These are phyloP conservation scores for Pangasianodon gigas DNA, from an alignment of 2,113 vertebrate genomes.

Conservation along the genomic window DNA sequence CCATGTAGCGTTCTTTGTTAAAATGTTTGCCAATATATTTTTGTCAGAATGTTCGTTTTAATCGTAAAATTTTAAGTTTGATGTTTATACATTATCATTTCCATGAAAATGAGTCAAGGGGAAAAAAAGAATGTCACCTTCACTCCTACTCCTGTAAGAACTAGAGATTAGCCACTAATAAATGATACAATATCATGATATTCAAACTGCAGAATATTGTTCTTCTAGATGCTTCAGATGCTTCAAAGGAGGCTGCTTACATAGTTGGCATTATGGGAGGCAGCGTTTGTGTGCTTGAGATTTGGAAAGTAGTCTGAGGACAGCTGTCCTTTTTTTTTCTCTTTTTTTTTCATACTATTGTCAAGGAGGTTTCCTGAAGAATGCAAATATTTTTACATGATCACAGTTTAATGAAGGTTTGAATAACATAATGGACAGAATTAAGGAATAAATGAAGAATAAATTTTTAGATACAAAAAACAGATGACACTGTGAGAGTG, in stretches of 20 bases:
- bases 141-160: neutral
- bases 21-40: neutral
- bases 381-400: neutral
- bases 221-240: neutral
- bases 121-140: neutral
- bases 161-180: neutral
- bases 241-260: neutral
- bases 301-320: neutral
- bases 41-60: slow-evolving; percentile 9
- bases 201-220: neutral
- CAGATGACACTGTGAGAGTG: neutral
- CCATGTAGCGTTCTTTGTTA: neutral
- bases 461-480: too few species aligned
- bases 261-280: too few species aligned
- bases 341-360: neutral
- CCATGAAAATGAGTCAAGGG: neutral
- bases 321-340: neutral
- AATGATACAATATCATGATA: neutral
- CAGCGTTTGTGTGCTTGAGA: neutral
- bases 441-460: neutral
- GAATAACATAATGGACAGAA: neutral
- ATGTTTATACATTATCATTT: neutral
- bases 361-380: neutral
- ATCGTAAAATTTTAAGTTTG: neutral
- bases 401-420: neutral